Evolutionary conservation across 2,888 invertebrate genomes (phyloP).

Genomic region (Acronicta alni): DNA sequence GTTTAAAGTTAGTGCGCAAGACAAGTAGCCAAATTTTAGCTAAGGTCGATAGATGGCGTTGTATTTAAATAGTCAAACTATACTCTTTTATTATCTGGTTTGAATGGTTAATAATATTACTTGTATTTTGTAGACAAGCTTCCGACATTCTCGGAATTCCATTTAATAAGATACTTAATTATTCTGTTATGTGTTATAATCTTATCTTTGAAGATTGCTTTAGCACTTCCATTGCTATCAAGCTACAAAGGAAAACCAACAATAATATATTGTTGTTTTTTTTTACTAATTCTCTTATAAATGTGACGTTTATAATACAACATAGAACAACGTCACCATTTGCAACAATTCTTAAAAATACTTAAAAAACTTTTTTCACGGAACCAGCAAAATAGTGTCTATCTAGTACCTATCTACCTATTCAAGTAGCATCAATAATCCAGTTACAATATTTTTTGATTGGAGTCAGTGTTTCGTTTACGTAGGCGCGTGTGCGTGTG

Average conservation of each 20-base stretch:
- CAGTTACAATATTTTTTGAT: constrained; percentile 69
- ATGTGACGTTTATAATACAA: constrained; percentile 64
- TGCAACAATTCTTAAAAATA: constrained; percentile 10
- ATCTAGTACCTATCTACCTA: constrained; percentile 35
- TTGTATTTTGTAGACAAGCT: constrained; percentile 1
- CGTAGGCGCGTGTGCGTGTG: constrained; percentile 57
- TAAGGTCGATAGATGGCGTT: constrained; percentile 61
- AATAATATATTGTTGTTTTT: constrained; percentile 28
- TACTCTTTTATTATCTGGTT: constrained; percentile 11
- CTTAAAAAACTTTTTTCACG: constrained; percentile 10
- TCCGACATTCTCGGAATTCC: constrained; percentile 23
- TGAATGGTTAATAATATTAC: constrained; percentile 7
- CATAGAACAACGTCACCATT: constrained; percentile 22
- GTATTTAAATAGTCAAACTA: constrained; percentile 16
- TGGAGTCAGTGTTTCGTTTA: constrained; percentile 61
- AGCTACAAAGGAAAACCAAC: constrained; percentile 34
- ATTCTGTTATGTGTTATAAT: constrained; percentile 26
- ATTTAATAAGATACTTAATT: constrained; percentile 23
- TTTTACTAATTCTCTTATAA: constrained; percentile 55
- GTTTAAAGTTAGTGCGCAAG: constrained; percentile 35
- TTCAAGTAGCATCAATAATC: constrained; percentile 69
- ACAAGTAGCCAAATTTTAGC: constrained; percentile 43
- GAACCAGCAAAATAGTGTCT: constrained; percentile 29
- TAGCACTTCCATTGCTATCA: constrained; percentile 32
- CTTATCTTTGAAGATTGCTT: constrained; percentile 44